Evolutionary conservation across 2,113 vertebrate genomes (phyloP), one percentile per base, ranked within the genome.

Genomic region (Coreoperca whiteheadi): DNA sequence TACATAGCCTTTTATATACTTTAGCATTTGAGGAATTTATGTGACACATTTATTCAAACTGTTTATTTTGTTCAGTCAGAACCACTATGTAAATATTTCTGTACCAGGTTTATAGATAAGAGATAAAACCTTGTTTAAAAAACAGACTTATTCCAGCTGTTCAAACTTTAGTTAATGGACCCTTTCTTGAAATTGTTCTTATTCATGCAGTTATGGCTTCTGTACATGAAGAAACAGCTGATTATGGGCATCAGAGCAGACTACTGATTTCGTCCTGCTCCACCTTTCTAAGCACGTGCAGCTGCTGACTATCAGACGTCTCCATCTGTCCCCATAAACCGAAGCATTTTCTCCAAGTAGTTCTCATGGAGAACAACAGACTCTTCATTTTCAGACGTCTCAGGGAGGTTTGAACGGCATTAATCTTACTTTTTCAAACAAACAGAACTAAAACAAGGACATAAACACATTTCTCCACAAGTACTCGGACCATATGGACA

Each of bases 261-360:
- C 14, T 6, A 6, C 56, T 43, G 3, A 50, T 76, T 79, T 74
- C 0, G 21, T 69, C 74, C 34, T 51, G 43, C 32, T 75, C 54
- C 30, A 67, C 60, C 48, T 79, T 57, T 79, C 46, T 8, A 39
- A 63, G 21, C 64, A 32, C n/a, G n/a, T 54, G 51, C 43, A 41
- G 72, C 80, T 51, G 71, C 43, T 15, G 76, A 75, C 61, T 66
- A 76, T 87, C 88, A 71, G 80, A 66, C 53, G 12, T 74, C 64
- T 74, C 63, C 63, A 85, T 88, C 80, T 76, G 86, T 87, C 86
- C 75, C 23, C 56, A 82, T 53, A 56, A 87, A 83, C 54, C 12
- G 0, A 6, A 60, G 23, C 20, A 12, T 70, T 74, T 88, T 63
- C 72, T 63, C 51, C 68, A 69, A 25, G 48, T 65, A 15, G 39